phyloP scores from a whole-genome alignment of 2,797 vertebrate species.

The Notamacropus eugenii region DNA sequence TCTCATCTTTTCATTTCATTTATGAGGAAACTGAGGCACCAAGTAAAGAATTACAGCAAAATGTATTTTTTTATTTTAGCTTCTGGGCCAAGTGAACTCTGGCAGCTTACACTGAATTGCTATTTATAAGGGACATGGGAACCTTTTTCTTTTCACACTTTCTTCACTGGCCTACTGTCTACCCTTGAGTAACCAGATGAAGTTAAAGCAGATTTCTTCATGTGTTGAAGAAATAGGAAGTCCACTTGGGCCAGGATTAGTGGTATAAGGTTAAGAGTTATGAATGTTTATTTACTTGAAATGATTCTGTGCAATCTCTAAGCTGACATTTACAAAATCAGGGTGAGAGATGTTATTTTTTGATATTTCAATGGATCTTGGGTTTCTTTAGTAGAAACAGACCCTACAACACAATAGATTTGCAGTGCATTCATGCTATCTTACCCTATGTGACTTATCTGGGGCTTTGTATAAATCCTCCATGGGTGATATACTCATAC shows the following conservation, averaged over 20 bases:
- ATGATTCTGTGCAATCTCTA: not conserved
- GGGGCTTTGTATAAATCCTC: not conserved
- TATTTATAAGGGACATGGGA: not conserved
- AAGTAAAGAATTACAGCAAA: not conserved
- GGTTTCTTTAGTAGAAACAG: not conserved
- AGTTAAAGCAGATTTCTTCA: not conserved
- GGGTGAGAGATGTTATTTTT: not conserved
- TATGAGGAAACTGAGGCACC: not conserved
- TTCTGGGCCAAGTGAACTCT: not conserved
- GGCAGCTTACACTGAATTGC: not conserved
- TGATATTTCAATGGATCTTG: not conserved
- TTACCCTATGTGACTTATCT: not conserved
- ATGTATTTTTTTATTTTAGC: not conserved
- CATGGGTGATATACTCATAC: not conserved
- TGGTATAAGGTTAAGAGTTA: not conserved
- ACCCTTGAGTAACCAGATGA: not conserved
- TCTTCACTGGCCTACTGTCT: not conserved
- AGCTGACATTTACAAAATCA: not conserved
- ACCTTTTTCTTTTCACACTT: not conserved
- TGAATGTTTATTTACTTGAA: not conserved
- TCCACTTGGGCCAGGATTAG: not conserved
- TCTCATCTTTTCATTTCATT: not conserved
- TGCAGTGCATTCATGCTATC: not conserved
- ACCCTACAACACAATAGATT: not conserved
- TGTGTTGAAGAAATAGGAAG: not conserved